A percentile compares a stretch with the other conserved stretches of the same genome.
Conservation (phyloP, 2,888 invertebrate genomes). For the Morpho deidamia region DNA sequence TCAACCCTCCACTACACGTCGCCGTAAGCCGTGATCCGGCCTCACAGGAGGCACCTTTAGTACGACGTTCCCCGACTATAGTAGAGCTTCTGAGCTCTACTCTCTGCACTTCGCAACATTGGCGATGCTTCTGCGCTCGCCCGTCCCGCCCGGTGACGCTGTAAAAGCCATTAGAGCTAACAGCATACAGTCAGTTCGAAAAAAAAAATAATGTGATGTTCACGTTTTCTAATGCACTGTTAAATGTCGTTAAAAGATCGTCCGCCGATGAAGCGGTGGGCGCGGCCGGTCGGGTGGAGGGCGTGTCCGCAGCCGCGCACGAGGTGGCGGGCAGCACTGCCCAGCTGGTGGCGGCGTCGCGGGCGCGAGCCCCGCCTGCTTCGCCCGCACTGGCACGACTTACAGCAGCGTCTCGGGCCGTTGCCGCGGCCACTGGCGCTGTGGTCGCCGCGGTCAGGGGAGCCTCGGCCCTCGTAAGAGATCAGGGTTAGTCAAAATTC, state of each 20-base stretch:
- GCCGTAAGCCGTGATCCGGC: too few relatives aligned
- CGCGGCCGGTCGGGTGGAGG: constrained; percentile 91
- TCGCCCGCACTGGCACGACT: constrained; percentile 89
- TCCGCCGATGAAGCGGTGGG: constrained; percentile 95
- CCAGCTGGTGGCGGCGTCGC: constrained; percentile 97
- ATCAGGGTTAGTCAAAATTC: constrained; percentile 77
- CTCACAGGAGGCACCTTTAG: too few relatives aligned
- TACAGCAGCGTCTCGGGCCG: constrained; percentile 90
- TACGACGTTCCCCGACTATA: too few relatives aligned
- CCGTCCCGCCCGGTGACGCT: too few relatives aligned
- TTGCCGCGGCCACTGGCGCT: constrained; percentile 93
- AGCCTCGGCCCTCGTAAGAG: constrained; percentile 91
- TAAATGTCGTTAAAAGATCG: constrained; percentile 7
- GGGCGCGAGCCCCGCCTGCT: constrained; percentile 94
- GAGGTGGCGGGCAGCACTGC: constrained; percentile 96
- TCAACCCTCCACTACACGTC: too few relatives aligned
- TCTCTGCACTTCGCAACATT: too few relatives aligned
- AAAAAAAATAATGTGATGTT: too few relatives aligned
- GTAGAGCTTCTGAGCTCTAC: too few relatives aligned
- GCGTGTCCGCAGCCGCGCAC: constrained; percentile 97
- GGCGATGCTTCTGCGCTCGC: too few relatives aligned
- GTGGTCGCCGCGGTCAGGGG: constrained; percentile 97
- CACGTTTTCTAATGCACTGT: too few relatives aligned
- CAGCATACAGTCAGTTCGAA: too few relatives aligned
- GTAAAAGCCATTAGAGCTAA: too few relatives aligned